These are phyloP conservation scores for Coleophora flavipennella DNA, from an alignment of 2,888 invertebrate species.

Conservation along the genomic window DNA sequence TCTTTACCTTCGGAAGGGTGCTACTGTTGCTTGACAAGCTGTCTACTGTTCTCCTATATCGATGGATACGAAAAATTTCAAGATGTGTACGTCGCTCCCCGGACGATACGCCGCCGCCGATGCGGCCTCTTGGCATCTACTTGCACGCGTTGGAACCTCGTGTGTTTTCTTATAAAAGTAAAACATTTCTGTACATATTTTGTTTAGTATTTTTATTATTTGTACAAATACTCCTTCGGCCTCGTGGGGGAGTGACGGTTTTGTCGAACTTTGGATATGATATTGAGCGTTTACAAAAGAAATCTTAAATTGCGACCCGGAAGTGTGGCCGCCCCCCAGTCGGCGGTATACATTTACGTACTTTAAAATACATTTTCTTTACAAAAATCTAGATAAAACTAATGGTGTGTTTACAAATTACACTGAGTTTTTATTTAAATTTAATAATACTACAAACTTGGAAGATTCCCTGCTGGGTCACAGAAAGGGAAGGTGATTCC, in stretches of 20 bases:
- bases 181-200: constrained; percentile 72
- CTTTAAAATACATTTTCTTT: constrained; percentile 16
- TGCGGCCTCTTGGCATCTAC: constrained; percentile 43
- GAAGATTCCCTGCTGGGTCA: constrained; percentile 27
- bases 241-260: neutral
- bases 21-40: too few species aligned
- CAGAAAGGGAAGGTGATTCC: constrained; percentile 5
- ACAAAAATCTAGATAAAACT: constrained; percentile 41
- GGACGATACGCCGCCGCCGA: constrained; percentile 51
- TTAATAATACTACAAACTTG: constrained; percentile 27
- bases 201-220: constrained; percentile 65
- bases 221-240: constrained; percentile 25
- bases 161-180: constrained; percentile 60
- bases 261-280: too few species aligned
- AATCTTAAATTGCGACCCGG: neutral
- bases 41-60: too few species aligned
- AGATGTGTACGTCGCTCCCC: constrained; percentile 62
- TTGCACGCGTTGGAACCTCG: constrained; percentile 46
- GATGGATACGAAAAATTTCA: constrained; percentile 34
- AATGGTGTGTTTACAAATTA: constrained; percentile 27
- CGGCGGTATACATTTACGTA: constrained; percentile 1
- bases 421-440: constrained; percentile 4
- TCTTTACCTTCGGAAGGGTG: too few species aligned
- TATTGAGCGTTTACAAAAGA: too few species aligned
- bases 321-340: neutral